Conservation (phyloP, 2,888 invertebrate genomes). For the Cosmopolites sordidus region DNA sequence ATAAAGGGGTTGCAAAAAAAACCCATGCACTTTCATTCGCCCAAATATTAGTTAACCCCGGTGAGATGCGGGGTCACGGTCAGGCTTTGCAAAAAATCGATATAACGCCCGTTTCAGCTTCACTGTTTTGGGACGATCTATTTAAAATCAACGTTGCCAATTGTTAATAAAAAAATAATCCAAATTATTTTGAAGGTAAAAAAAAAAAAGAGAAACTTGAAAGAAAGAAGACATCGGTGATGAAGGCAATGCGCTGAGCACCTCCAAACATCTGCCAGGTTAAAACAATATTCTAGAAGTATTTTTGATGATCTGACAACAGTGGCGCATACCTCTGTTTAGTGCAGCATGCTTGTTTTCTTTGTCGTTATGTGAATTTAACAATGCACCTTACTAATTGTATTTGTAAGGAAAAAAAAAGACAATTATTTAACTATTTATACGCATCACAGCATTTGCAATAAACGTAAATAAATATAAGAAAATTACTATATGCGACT, state of each 20-base stretch:
- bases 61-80: slow-evolving; percentile 22
- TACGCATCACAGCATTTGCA: no score
- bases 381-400: no score
- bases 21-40: slow-evolving; percentile 3
- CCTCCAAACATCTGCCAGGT: neutral
- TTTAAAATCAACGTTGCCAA: slow-evolving; percentile 15
- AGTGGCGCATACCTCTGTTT: neutral
- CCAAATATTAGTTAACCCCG: slow-evolving; percentile 18
- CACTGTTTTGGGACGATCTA: slow-evolving; percentile 16
- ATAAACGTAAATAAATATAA: no score
- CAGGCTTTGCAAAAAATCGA: slow-evolving; percentile 18
- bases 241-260: neutral
- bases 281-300: neutral
- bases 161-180: neutral
- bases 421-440: no score
- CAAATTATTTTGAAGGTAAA: neutral
- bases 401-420: no score
- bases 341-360: neutral
- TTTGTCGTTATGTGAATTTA: neutral
- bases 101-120: slow-evolving; percentile 18
- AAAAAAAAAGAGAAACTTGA: neutral
- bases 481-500: no score
- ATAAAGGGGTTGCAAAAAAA: no score
- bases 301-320: slow-evolving; percentile 1
- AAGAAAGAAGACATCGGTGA: neutral